Evolutionary conservation across 2,888 invertebrate genomes (phyloP), one percentile per base, ranked within the genome.

Genomic region (Toxonevra muliebris): DNA sequence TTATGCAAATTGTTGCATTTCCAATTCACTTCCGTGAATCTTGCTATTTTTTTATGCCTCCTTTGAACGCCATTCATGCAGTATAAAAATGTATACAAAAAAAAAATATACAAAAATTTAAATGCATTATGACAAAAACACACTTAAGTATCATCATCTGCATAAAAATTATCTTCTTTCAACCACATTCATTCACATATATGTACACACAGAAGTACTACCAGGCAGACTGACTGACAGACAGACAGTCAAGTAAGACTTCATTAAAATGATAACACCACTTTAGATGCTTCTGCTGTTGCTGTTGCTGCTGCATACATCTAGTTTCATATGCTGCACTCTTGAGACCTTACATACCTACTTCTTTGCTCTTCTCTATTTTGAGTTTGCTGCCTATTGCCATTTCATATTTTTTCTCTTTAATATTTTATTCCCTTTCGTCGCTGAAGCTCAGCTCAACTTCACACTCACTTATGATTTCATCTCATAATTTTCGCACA

Each of bases 251-350:
- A 41, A 52, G 52, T 48, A 52, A 58, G 43, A 43, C 65, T 65
- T 65, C 59, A 59, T 65, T 59, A 65, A 65, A 65, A 65, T 58
- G 59, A 65, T 65, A 65, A 52, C 65, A 65, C 30, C 30, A 30
- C 30, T 30, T 30, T 30, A 30, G 30, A 30, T 30, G 30, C 2
- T 30, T 2, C 7, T 30, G 30, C 30, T 30, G 30, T 4, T 30
- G 30, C 7, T 30, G 30, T 4, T 30, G 30, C 7, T 30, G 30
- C 30, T 30, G 30, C 30, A 30, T 30, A 30, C 30, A 30, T 30
- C 15, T 19, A 17, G 52, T 19, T 17, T 10, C 19, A n/a, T 2
- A n/a, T 52, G n/a, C 52, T 48, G 48, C 15, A 48, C 15, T 4
- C 15, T 13, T 15, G 13, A 48, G 13, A n/a, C 17, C 15, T 19